Evolutionary conservation across 2,888 invertebrate species (phyloP).

Genomic region (Leptinotarsa haldemani): DNA sequence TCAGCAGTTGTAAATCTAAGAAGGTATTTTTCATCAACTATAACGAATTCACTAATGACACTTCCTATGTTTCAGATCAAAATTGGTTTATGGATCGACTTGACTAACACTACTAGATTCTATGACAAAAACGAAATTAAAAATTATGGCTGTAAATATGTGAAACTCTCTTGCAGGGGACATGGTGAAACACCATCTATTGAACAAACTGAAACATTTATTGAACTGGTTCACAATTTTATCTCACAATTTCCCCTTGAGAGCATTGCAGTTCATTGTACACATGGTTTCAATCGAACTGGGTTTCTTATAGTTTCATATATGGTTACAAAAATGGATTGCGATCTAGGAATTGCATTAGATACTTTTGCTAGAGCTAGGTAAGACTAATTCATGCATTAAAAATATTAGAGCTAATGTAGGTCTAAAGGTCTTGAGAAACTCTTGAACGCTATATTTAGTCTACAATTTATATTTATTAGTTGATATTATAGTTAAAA

Average conservation of each 20-base stretch:
- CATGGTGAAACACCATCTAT: slow-evolving; percentile 91
- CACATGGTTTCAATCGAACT: slow-evolving; percentile 98
- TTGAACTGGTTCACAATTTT: slow-evolving; percentile 82
- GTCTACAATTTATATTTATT: no score
- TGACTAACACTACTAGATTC: slow-evolving; percentile 95
- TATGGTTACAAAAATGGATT: slow-evolving; percentile 86
- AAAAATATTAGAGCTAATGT: background rate
- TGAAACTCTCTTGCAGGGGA: slow-evolving; percentile 90
- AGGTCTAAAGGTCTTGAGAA: background rate
- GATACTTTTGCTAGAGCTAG: slow-evolving; percentile 78
- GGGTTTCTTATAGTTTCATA: slow-evolving; percentile 95
- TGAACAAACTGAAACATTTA: slow-evolving; percentile 88
- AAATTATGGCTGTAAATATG: slow-evolving; percentile 80
- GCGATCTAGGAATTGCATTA: slow-evolving; percentile 86
- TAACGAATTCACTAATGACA: background rate
- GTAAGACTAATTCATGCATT: slow-evolving; percentile 59
- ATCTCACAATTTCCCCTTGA: slow-evolving; percentile 83
- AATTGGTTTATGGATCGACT: slow-evolving; percentile 95
- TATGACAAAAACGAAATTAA: slow-evolving; percentile 88
- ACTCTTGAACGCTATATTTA: background rate
- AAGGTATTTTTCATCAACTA: slow-evolving; percentile 70
- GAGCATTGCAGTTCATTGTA: slow-evolving; percentile 89
- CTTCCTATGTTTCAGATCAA: slow-evolving; percentile 73
- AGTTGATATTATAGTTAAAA: no score
- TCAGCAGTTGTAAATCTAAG: slow-evolving; percentile 80